Base-by-base conservation (phyloP, 2,797 vertebrate species). In the Danio jaintianensis region DNA sequence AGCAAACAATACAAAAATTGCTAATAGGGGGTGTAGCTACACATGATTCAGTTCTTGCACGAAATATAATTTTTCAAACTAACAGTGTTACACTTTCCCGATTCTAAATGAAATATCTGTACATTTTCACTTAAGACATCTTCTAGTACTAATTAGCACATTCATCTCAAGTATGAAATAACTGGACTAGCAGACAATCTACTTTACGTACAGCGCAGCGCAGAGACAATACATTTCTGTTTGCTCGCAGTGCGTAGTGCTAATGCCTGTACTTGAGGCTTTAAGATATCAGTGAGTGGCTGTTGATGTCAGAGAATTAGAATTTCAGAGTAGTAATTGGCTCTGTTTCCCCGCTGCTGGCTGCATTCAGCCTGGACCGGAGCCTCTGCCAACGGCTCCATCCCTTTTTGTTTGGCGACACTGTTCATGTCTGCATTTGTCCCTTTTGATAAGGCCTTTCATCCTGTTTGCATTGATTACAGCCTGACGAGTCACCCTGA, bases 381-480 rank as follows among this genome's bases (percentile, higher is more conserved):
- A 79, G 87, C 86, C 88, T 81, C 20, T 85, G 84, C 89, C 88
- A 71, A 82, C 82, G 68, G 75, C 85, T 84, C 88, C 66, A 63
- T 88, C 79, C 74, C 83, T 86, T 90, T 91, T 91, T 89, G 88
- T 89, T 86, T 86, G 78, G 86, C 86, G 87, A 90, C 85, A 78
- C 89, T 85, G 87, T 90, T 93, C 91, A 91, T 90, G 91, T 92
- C 91, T 92, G 90, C 91, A 89, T 94, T 94, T 93, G 93, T 93
- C 90, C 90, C 89, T 89, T 91, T 92, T 93, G 91, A 93, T 92
- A 89, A 92, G 84, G 83, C 79, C 91, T 93, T 94, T 94, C 93
- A 93, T 94, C 91, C 91, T 93, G 92, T 93, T 93, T 94, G 93
- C 91, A 92, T 92, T 95, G 93, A 95, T 94, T 93, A 91, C 90